Conservation (phyloP, 2,113 vertebrate species). For the Myotis davidii region DNA sequence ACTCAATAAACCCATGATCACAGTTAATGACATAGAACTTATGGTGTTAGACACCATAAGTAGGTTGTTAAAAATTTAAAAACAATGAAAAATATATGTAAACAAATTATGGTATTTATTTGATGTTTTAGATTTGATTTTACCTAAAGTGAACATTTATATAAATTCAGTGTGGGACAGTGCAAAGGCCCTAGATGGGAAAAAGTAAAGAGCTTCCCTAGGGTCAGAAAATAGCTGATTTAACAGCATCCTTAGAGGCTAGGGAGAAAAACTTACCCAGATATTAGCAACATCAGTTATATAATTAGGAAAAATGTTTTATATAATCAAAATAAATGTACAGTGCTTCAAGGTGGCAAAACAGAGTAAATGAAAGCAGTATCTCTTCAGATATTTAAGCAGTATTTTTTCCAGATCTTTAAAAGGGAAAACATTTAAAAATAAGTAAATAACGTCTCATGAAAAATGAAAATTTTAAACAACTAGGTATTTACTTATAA, state of each 20-base stretch:
- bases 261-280: neutral
- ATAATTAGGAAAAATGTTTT: conserved; percentile 34
- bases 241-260: conserved; percentile 23
- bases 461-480: conserved; percentile 41
- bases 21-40: neutral
- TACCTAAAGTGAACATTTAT: neutral
- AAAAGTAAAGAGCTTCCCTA: conserved; percentile 23
- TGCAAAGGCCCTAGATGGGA: conserved; percentile 30
- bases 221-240: neutral
- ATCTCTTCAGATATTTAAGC: neutral
- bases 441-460: neutral
- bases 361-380: neutral
- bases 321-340: conserved; percentile 57
- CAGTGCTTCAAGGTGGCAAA: neutral
- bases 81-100: conserved; percentile 6
- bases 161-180: conserved; percentile 22
- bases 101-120: neutral
- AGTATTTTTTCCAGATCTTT: conserved; percentile 40
- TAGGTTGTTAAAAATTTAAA: neutral
- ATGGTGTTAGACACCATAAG: neutral
- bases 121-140: conserved; percentile 33
- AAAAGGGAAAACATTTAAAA: conserved; percentile 29
- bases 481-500: neutral
- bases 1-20: neutral
- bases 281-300: conserved; percentile 30